These are phyloP conservation scores for Lutraria lutraria DNA, from an alignment of 2,888 invertebrate genomes.

Conservation along the genomic window DNA sequence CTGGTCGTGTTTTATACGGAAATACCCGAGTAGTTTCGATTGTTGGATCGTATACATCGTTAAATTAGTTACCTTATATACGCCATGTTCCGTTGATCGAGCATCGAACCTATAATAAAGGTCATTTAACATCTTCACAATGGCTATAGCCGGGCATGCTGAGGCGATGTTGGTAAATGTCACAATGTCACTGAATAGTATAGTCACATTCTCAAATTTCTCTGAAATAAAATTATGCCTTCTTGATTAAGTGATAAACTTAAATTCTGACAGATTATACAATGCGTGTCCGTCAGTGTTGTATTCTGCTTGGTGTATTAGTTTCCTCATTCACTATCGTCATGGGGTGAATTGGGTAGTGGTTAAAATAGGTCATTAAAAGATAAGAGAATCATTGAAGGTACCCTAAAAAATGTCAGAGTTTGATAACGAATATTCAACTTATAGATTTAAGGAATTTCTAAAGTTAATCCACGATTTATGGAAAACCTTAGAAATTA, in stretches of 20 bases:
- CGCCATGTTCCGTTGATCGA: conserved; percentile 74
- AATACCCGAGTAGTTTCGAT: too few relatives aligned
- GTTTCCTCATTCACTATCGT: too few relatives aligned
- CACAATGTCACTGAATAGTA: conserved; percentile 83
- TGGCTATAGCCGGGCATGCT: conserved; percentile 77
- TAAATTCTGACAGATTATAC: background rate
- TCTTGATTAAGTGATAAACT: background rate
- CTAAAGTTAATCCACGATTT: too few relatives aligned
- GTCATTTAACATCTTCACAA: conserved; percentile 81
- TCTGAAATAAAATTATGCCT: conserved; percentile 65
- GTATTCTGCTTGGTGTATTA: too few relatives aligned
- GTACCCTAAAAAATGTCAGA: too few relatives aligned
- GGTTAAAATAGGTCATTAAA: too few relatives aligned
- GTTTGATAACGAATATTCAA: too few relatives aligned
- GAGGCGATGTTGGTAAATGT: conserved; percentile 81
- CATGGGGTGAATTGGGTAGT: too few relatives aligned
- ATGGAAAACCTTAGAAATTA: too few relatives aligned
- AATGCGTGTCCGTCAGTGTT: background rate
- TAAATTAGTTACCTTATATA: conserved; percentile 76
- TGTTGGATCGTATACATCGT: background rate
- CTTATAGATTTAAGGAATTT: too few relatives aligned
- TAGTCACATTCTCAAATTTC: conserved; percentile 78
- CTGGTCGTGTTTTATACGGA: too few relatives aligned
- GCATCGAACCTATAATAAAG: conserved; percentile 81
- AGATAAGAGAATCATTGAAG: too few relatives aligned